phyloP scores from a whole-genome alignment of 2,113 vertebrate species.

The Ameiurus melas region DNA sequence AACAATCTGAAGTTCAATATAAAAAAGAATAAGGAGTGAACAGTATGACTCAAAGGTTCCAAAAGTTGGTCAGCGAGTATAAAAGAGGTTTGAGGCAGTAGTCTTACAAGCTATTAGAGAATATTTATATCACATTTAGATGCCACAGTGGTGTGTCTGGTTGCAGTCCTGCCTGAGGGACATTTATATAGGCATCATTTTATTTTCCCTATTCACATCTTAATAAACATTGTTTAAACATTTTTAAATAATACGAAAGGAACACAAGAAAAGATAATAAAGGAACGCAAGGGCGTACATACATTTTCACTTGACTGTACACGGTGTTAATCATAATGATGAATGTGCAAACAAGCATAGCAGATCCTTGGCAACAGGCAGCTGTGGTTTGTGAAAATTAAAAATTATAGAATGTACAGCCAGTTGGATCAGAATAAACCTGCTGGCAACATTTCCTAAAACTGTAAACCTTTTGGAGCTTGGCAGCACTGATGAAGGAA shows the following conservation, averaged over 20 bases:
- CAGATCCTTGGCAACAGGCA: slow-evolving; percentile 12
- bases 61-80: not conserved
- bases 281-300: not conserved
- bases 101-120: not conserved
- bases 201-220: not conserved
- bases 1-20: not conserved
- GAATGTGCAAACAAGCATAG: slow-evolving; percentile 20
- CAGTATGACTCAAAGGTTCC: not conserved
- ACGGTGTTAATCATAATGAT: slow-evolving; percentile 6
- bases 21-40: not conserved
- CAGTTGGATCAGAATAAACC: slow-evolving; percentile 15
- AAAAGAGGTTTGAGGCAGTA: not conserved
- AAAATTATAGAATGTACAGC: slow-evolving; percentile 4
- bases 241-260: not conserved
- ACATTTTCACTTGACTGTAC: not conserved
- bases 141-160: not conserved
- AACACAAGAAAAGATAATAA: not conserved
- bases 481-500: not conserved
- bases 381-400: slow-evolving; percentile 12
- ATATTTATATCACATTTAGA: not conserved
- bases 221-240: not conserved
- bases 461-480: slow-evolving; percentile 2
- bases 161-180: not conserved
- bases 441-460: slow-evolving; percentile 9
- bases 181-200: not conserved